A percentile compares a stretch with the other conserved stretches of the same genome.
Evolutionary conservation across 1,140 invertebrate genomes (phyloP).

Genomic region (Spodoptera litura): DNA sequence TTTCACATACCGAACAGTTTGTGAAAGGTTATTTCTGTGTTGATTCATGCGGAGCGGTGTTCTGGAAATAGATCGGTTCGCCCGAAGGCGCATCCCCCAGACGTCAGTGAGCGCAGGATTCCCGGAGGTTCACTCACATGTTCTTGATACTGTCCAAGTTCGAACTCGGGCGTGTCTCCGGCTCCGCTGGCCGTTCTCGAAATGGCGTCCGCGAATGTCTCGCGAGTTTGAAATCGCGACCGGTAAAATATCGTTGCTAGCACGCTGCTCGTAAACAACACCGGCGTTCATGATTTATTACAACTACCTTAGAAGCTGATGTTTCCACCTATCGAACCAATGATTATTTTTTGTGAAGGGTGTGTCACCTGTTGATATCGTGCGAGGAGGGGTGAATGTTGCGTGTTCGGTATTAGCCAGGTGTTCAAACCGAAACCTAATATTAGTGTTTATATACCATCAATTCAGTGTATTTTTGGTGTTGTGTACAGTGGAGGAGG

Average conservation of each 20-base stretch:
- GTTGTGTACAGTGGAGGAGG: conserved; percentile 74
- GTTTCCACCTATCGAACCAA: conserved; percentile 40
- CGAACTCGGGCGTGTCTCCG: conserved; percentile 77
- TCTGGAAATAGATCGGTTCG: conserved; percentile 84
- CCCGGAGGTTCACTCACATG: conserved; percentile 66
- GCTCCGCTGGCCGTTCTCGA: conserved; percentile 70
- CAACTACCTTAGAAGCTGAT: conserved; percentile 11
- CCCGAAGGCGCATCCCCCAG: conserved; percentile 78
- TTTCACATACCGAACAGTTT: conserved; percentile 75
- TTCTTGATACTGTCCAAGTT: conserved; percentile 55
- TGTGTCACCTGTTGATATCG: conserved; percentile 82
- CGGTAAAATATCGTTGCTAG: conserved; percentile 75
- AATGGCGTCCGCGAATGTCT: conserved; percentile 82
- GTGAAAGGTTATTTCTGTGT: conserved; percentile 85
- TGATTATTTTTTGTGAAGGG: conserved; percentile 63
- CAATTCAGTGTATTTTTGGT: conserved; percentile 61
- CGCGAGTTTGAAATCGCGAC: conserved; percentile 81
- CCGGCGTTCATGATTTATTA: conserved; percentile 45
- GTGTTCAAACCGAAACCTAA: conserved; percentile 48
- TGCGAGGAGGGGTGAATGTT: conserved; percentile 52
- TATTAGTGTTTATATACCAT: conserved; percentile 29
- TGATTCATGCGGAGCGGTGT: conserved; percentile 84
- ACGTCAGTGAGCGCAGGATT: conserved; percentile 67
- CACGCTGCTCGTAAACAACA: conserved; percentile 58
- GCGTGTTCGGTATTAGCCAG: conserved; percentile 61